Conservation (phyloP, 2,888 invertebrate species). For the Brachyopa scutellaris region DNA sequence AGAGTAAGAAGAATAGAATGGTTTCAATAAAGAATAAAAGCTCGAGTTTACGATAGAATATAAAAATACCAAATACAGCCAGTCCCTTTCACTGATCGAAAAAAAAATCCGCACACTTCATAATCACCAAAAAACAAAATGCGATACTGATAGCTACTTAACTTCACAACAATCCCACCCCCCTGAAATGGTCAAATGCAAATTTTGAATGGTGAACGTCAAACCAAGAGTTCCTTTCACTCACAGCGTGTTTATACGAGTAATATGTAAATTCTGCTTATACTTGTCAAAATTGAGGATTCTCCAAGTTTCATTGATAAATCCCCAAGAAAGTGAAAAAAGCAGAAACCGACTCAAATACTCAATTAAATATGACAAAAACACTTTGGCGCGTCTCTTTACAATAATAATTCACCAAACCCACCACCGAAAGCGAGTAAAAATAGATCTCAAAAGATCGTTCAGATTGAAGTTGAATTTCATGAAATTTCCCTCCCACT, state of each 20-base stretch:
- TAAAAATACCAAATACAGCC: too few species aligned
- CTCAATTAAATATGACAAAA: neutral
- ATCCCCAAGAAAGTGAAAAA: conserved; percentile 10
- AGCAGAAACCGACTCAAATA: neutral
- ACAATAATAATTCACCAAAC: conserved; percentile 19
- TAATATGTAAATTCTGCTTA: neutral
- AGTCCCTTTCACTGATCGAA: too few species aligned
- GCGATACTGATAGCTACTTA: neutral
- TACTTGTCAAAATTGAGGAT: conserved; percentile 2
- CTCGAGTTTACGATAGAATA: too few species aligned
- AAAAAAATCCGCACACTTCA: neutral
- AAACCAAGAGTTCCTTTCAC: conserved; percentile 4
- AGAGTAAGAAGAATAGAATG: too few species aligned
- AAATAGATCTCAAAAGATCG: conserved; percentile 34
- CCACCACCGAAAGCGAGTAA: conserved; percentile 1
- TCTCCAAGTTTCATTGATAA: conserved; percentile 8
- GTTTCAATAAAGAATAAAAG: too few species aligned
- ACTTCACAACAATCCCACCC: neutral
- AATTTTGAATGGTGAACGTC: conserved; percentile 13
- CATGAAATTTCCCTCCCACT: conserved; percentile 40
- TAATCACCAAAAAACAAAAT: neutral
- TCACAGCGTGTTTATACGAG: neutral
- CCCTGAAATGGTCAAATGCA: neutral
- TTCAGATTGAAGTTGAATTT: conserved; percentile 32
- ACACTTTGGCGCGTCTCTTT: neutral